Percentiles rank a stretch among this genome's conserved stretches.
These are phyloP conservation scores for Metridium senile DNA, from an alignment of 92 coral and sea anemone genomes.

Conservation along the genomic window DNA sequence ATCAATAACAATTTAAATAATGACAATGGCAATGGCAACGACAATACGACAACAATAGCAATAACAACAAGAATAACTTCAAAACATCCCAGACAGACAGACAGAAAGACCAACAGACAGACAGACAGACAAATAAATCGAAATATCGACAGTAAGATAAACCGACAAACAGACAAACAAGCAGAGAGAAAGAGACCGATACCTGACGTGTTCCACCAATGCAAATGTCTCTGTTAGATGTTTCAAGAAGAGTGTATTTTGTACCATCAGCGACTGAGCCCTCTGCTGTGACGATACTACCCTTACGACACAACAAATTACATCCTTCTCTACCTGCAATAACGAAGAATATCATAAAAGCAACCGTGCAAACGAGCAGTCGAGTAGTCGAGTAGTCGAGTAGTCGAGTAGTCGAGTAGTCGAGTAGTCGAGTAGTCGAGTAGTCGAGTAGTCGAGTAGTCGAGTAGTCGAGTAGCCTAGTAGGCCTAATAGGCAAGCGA, in stretches of 20 bases:
- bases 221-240: conserved; percentile 35
- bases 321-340: conserved; percentile 32
- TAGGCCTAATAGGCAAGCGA: no score
- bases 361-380: no score
- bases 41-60: no score
- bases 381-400: no score
- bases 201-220: conserved; percentile 50
- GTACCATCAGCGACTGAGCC: conserved; percentile 68
- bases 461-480: no score
- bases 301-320: conserved; percentile 26
- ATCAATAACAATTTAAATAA: no score
- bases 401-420: no score
- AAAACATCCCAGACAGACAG: conserved; percentile 16
- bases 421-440: no score
- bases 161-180: not conserved
- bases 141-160: not conserved
- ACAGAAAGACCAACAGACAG: conserved; percentile 2
- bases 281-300: conserved; percentile 8
- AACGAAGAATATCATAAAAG: no score
- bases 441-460: no score
- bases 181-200: not conserved
- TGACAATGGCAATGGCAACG: no score
- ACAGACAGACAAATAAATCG: conserved; percentile 8
- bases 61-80: no score
- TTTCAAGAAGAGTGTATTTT: conserved; percentile 14